Evolutionary conservation across 2,797 vertebrate genomes (phyloP).

Genomic region (Ctenosaura bakeri): DNA sequence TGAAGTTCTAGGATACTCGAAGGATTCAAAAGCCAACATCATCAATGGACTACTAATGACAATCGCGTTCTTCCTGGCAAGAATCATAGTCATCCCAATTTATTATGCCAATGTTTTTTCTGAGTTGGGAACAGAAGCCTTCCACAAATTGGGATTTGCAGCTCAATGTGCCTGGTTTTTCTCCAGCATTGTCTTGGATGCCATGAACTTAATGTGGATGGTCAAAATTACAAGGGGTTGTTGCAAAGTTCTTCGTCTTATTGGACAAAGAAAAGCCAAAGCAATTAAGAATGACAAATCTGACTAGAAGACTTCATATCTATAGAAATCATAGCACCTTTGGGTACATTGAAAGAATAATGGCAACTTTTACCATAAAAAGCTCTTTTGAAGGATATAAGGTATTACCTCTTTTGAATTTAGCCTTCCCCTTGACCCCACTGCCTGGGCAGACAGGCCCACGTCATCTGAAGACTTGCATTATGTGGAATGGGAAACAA

Average conservation of each 20-base stretch:
- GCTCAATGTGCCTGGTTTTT: slow-evolving; percentile 91
- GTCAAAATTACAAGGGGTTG: slow-evolving; percentile 95
- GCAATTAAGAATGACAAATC: slow-evolving; percentile 91
- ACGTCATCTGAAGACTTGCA: slow-evolving; percentile 55
- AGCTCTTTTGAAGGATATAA: slow-evolving; percentile 63
- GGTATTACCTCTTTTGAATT: slow-evolving; percentile 73
- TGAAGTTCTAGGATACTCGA: slow-evolving; percentile 94
- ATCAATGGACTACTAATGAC: slow-evolving; percentile 96
- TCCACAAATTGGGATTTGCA: slow-evolving; percentile 85
- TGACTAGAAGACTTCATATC: slow-evolving; percentile 79
- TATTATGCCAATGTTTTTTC: slow-evolving; percentile 89
- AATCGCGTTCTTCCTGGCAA: slow-evolving; percentile 91
- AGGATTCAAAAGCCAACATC: slow-evolving; percentile 92
- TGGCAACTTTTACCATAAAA: slow-evolving; percentile 68
- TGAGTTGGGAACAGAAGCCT: slow-evolving; percentile 92
- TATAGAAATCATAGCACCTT: slow-evolving; percentile 32
- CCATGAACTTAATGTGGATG: slow-evolving; percentile 99
- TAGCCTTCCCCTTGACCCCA: slow-evolving; percentile 61
- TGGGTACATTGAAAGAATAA: slow-evolving; percentile 64
- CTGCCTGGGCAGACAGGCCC: slow-evolving; percentile 71
- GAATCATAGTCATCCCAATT: slow-evolving; percentile 92
- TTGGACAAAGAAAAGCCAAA: slow-evolving; percentile 79
- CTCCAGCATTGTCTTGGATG: slow-evolving; percentile 91
- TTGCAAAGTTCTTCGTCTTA: slow-evolving; percentile 89
- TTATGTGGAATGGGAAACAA: slow-evolving; percentile 49